phyloP scores from a whole-genome alignment of 2,888 invertebrate species.

The Sminthurinus aureus region DNA sequence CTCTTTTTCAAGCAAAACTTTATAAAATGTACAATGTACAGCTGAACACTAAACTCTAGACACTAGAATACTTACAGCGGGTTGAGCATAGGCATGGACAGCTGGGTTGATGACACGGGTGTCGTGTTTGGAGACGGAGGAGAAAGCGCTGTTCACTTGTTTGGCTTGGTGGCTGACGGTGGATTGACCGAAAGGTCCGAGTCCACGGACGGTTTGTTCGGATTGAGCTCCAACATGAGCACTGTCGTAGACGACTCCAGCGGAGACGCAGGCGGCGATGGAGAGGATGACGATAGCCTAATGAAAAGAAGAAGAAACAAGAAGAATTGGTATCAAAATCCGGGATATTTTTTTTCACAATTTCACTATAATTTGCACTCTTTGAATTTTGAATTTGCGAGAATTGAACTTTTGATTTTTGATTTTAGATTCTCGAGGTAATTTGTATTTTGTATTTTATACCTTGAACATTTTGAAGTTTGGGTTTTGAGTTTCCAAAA shows the following conservation, averaged over 20 bases:
- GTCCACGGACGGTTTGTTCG: conserved; percentile 55
- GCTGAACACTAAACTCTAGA: background rate
- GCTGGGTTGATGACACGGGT: conserved; percentile 55
- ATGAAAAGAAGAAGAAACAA: background rate
- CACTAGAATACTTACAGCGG: background rate
- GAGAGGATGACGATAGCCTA: conserved; percentile 44
- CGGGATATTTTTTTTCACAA: too few species aligned
- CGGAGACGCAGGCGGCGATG: conserved; percentile 38
- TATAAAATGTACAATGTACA: background rate
- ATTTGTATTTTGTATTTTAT: background rate
- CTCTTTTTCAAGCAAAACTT: background rate
- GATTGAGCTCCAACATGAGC: conserved; percentile 46
- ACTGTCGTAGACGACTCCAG: conserved; percentile 22
- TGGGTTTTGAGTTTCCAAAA: conserved; percentile 26
- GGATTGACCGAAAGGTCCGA: conserved; percentile 50
- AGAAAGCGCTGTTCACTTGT: conserved; percentile 51
- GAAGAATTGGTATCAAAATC: background rate
- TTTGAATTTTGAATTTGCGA: background rate
- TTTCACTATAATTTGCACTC: background rate
- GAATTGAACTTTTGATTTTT: background rate
- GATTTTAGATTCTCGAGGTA: background rate
- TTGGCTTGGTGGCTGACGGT: conserved; percentile 49
- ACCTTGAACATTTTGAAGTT: conserved; percentile 43
- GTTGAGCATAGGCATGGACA: conserved; percentile 31
- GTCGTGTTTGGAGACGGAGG: conserved; percentile 53